phyloP scores from a whole-genome alignment of 2,888 invertebrate species.

The Melangyna quadrimaculata region DNA sequence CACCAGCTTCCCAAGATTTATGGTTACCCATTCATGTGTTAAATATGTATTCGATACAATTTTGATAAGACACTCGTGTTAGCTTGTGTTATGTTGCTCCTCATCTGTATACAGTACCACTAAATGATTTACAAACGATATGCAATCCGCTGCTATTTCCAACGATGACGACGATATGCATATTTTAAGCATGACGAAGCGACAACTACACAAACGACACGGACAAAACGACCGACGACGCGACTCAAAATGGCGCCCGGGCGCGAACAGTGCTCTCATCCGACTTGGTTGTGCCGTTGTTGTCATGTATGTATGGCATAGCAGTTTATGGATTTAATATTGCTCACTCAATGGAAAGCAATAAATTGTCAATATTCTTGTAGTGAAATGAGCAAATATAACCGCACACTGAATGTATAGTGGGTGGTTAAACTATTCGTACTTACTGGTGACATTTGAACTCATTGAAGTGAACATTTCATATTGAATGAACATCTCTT shows the following conservation, averaged over 20 bases:
- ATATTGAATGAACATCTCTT: constrained; percentile 23
- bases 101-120: constrained; percentile 58
- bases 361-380: constrained; percentile 63
- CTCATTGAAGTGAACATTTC: constrained; percentile 31
- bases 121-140: constrained; percentile 69
- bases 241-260: background rate
- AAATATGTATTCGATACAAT: constrained; percentile 69
- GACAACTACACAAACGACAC: constrained; percentile 39
- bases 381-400: constrained; percentile 28
- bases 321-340: constrained; percentile 36
- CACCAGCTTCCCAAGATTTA: constrained; percentile 34
- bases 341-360: constrained; percentile 63
- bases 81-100: constrained; percentile 16
- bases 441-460: constrained; percentile 27
- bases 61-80: constrained; percentile 63
- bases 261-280: background rate
- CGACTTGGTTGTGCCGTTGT: background rate
- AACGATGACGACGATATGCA: constrained; percentile 45
- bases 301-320: constrained; percentile 5
- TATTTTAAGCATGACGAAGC: constrained; percentile 58
- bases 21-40: constrained; percentile 53
- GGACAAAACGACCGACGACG: background rate
- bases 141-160: constrained; percentile 37
- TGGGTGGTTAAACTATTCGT: constrained; percentile 21
- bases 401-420: background rate